A percentile compares a stretch with the other conserved stretches of the same genome.
Evolutionary conservation across 2,888 invertebrate species (phyloP).

Genomic region (Lochmaea crataegi): DNA sequence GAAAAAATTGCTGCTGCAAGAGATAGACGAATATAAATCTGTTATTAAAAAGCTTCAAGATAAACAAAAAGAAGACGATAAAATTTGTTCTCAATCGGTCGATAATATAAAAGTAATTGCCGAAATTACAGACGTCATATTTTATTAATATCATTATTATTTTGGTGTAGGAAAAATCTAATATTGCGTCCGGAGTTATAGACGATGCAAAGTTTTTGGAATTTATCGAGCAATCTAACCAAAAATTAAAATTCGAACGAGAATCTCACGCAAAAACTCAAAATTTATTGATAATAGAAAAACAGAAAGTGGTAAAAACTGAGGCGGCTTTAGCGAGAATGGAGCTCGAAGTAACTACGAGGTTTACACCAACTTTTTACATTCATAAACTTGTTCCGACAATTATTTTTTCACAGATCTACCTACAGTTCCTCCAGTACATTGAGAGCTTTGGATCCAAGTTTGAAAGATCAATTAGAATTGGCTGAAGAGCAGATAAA

Average conservation of each 20-base stretch:
- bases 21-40: conserved; percentile 66
- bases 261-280: conserved; percentile 59
- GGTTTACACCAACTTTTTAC: not conserved
- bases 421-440: conserved; percentile 37
- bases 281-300: conserved; percentile 63
- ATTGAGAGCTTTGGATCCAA: conserved; percentile 34
- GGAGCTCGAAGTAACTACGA: conserved; percentile 66
- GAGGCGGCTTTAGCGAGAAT: conserved; percentile 69
- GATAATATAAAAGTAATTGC: not conserved
- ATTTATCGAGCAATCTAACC: conserved; percentile 69
- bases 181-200: not conserved
- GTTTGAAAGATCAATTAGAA: conserved; percentile 66
- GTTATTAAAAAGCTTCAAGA: conserved; percentile 68
- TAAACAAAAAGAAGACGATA: conserved; percentile 67
- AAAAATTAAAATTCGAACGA: conserved; percentile 70
- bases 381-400: not conserved
- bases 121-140: too few relatives aligned
- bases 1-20: conserved; percentile 53
- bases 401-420: conserved; percentile 23
- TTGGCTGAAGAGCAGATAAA: conserved; percentile 75
- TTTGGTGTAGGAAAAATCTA: not conserved
- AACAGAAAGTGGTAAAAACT: conserved; percentile 70
- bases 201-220: conserved; percentile 65
- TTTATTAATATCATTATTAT: too few relatives aligned
- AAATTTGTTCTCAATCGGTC: not conserved